Evolutionary conservation across 2,113 vertebrate genomes (phyloP), one percentile per base, ranked within the genome.

Genomic region (Cercopithecus mona): DNA sequence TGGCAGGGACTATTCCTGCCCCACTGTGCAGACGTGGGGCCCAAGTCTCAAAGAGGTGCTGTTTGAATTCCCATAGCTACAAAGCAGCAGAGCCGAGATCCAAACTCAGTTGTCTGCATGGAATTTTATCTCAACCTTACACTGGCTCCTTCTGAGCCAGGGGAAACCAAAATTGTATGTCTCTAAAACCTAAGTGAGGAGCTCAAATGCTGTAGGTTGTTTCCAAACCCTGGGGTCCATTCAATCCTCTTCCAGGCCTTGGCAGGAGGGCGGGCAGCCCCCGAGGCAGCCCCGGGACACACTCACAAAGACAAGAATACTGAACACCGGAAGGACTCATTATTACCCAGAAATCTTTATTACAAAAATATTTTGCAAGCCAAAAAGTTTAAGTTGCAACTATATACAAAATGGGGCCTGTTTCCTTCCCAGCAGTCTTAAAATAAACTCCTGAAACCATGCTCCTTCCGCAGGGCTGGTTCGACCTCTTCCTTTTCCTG

Each of bases 331-430:
- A 40, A 83, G 61, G 68, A 76, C 43, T 96, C 23, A 16, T 93
- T 96, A 96, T 97, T 98, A 98, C 97, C 97, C 97, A 97, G 97
- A 98, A 98, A 98, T 98, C 97, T 98, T 98, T 98, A 98, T 98
- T 98, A 98, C 97, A 98, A 98, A 98, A 98, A 98, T 98, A 98
- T 96, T 98, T 98, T 98, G 98, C 98, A 98, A 98, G 98, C 98
- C 98, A 98, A 98, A 98, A 98, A 98, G 97, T 98, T 98, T 98
- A 98, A 98, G 98, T 97, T 97, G 97, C 98, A 98, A 98, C 97
- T 98, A 98, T 98, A 96, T 98, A 98, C 97, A 98, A 98, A 97
- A 97, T 64, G 91, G 97, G 97, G 97, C 97, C 97, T 97, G 97
- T 97, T 97, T 98, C 94, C 97, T 97, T 98, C 95, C 96, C 88